Base-by-base conservation (phyloP, 2,113 vertebrate genomes). In the Guaruba guarouba region DNA sequence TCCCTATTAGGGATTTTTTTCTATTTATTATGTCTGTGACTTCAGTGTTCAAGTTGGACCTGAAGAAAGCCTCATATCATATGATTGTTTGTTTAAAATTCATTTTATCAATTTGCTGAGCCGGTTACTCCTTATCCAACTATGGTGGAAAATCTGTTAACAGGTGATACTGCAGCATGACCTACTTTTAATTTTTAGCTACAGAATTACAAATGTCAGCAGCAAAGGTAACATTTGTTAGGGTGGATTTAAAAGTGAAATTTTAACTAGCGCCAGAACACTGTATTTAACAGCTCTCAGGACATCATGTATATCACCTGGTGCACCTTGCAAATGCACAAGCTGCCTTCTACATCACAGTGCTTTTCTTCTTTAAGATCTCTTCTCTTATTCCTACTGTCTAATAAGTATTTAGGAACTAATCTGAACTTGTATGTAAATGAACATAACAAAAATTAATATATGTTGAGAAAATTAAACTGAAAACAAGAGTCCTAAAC, bases 71-170 rank as follows among this genome's bases (percentile, higher is more conserved):
- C 48, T 93, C 78, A n/a, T 59, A 54, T 74, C 29, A 89, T 75
- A 41, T 6, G 27, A 79, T 94, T 95, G 22, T 57, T 85, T 79
- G 35, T 7, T 95, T 94, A 95, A 82, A 93, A 96, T 95, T 93
- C 85, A 55, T 51, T 89, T 91, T 48, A 85, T 94, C 35, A 78
- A 24, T 86, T 94, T 97, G 69, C 90, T 93, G 88, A 97, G 64
- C 22, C 62, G 55, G 81, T 37, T 95, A 37, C 77, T 95, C 48
- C 48, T 88, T 92, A 95, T 70, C 52, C 76, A 93, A 28, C 93
- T 80, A 73, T 43, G 43, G 82, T 28, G 87, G 46, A 87, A 27
- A 86, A 52, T 90, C 70, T 52, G 5, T 83, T 83, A 89, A 14
- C 82, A 94, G 81, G 93, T 85, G 85, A 74, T 69, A 61, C 74